phyloP scores from a whole-genome alignment of 1,140 invertebrate species.

The Ips nitidus region DNA sequence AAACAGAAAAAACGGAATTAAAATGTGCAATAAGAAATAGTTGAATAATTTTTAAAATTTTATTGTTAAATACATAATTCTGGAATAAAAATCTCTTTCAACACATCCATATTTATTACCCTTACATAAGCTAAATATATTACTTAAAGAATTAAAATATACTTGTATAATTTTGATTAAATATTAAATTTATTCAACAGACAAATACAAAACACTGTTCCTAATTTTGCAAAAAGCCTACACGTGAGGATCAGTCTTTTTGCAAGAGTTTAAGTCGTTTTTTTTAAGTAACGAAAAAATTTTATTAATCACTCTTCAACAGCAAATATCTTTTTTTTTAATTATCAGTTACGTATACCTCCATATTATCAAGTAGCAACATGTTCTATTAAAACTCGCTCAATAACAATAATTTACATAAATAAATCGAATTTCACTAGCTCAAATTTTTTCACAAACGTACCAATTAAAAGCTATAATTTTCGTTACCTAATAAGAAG shows the following conservation, averaged over 20 bases:
- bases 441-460: no score
- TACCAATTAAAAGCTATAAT: not conserved
- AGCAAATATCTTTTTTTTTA: no score
- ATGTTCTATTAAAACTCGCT: not conserved
- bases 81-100: conserved; percentile 25
- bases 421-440: no score
- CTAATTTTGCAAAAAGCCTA: conserved; percentile 43
- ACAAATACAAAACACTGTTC: conserved; percentile 13
- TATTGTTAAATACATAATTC: conserved; percentile 28
- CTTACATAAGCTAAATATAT: not conserved
- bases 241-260: conserved; percentile 44
- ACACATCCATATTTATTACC: conserved; percentile 17
- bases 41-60: conserved; percentile 5
- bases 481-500: conserved; percentile 33
- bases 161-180: conserved; percentile 25
- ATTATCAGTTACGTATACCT: no score
- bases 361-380: not conserved
- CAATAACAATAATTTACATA: no score
- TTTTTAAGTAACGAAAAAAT: conserved; percentile 34
- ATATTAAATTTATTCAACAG: conserved; percentile 4
- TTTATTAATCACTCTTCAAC: not conserved
- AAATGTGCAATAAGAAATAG: not conserved
- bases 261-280: conserved; percentile 39
- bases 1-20: no score
- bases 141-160: no score